phyloP scores from a whole-genome alignment of 2,888 invertebrate species.

The Exocentrus adspersus region DNA sequence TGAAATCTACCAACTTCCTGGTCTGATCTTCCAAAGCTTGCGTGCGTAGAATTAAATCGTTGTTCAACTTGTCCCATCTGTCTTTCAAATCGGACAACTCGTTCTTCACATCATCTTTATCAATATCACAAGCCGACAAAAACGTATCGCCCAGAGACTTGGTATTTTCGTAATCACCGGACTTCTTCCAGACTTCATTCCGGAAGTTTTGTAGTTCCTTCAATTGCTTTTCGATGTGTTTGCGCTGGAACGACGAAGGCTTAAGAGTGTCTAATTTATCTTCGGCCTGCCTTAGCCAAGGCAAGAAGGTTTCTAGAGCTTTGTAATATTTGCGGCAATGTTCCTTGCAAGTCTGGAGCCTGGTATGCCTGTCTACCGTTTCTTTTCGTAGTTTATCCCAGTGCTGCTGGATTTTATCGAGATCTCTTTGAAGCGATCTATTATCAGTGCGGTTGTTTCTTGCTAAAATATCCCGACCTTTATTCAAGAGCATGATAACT shows the following conservation, averaged over 20 bases:
- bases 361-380: slow-evolving; percentile 85
- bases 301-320: slow-evolving; percentile 84
- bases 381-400: slow-evolving; percentile 94
- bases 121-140: slow-evolving; percentile 87
- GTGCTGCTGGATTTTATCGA: slow-evolving; percentile 88
- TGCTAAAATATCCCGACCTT: slow-evolving; percentile 78
- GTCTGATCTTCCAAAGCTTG: slow-evolving; percentile 86
- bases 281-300: slow-evolving; percentile 90
- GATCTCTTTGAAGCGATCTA: slow-evolving; percentile 76
- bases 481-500: slow-evolving; percentile 92
- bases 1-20: slow-evolving; percentile 83
- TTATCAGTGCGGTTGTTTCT: slow-evolving; percentile 65
- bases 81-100: slow-evolving; percentile 84
- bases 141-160: slow-evolving; percentile 88
- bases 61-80: slow-evolving; percentile 91
- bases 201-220: slow-evolving; percentile 89
- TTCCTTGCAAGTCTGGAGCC: slow-evolving; percentile 90
- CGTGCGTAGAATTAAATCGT: slow-evolving; percentile 79
- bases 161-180: slow-evolving; percentile 92
- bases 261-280: slow-evolving; percentile 82
- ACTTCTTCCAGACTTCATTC: slow-evolving; percentile 93
- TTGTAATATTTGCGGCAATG: slow-evolving; percentile 91
- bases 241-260: slow-evolving; percentile 83
- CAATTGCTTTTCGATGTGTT: slow-evolving; percentile 87
- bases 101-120: slow-evolving; percentile 88